Percentiles rank a stretch among this genome's conserved stretches.
phyloP scores from a whole-genome alignment of 2,888 invertebrate genomes.

The Trachelus tabidus region DNA sequence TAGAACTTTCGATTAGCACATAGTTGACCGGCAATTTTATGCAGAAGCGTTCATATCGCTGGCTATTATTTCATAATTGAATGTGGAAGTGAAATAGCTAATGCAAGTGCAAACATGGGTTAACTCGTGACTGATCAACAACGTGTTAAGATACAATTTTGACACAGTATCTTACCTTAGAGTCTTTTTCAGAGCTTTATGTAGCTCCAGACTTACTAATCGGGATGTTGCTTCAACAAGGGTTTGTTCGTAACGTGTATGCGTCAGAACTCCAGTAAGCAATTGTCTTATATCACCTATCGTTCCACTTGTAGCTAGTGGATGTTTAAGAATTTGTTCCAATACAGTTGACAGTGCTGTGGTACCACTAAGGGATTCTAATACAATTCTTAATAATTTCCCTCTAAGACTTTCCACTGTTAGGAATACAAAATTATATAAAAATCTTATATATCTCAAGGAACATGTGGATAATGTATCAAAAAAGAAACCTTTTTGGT shows the following conservation, averaged over 20 bases:
- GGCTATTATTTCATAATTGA: too few relatives aligned
- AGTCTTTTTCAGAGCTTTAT: constrained; percentile 64
- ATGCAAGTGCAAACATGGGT: too few relatives aligned
- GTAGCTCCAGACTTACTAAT: constrained; percentile 77
- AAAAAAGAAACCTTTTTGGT: constrained; percentile 39
- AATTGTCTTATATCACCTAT: constrained; percentile 74
- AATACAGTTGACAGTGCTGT: constrained; percentile 69
- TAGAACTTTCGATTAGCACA: background rate
- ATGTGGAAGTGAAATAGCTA: too few relatives aligned
- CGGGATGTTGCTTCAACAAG: constrained; percentile 76
- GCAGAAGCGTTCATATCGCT: too few relatives aligned
- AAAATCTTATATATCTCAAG: background rate
- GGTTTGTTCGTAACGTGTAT: constrained; percentile 81
- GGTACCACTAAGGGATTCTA: constrained; percentile 61
- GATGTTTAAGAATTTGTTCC: constrained; percentile 70
- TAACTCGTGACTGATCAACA: too few relatives aligned
- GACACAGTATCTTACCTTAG: constrained; percentile 43
- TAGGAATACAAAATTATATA: constrained; percentile 17
- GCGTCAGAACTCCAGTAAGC: constrained; percentile 77
- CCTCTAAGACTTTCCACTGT: constrained; percentile 53
- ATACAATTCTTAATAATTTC: constrained; percentile 56
- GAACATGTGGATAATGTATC: background rate
- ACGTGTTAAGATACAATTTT: background rate
- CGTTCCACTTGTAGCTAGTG: constrained; percentile 68
- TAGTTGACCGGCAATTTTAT: too few relatives aligned